Evolutionary conservation across 2,113 vertebrate species (phyloP).

Genomic region (Coreoperca whiteheadi): DNA sequence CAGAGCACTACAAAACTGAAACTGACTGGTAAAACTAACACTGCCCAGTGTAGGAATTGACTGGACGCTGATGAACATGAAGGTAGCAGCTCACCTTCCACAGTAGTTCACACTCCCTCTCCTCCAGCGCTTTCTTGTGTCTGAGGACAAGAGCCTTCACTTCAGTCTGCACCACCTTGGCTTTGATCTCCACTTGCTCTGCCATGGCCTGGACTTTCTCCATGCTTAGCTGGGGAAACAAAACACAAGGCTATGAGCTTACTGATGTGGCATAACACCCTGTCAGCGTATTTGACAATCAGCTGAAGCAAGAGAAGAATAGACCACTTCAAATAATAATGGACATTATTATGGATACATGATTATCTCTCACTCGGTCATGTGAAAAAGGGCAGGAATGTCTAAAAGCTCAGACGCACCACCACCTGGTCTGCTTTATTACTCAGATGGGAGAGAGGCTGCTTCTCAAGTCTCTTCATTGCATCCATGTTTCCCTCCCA

Average conservation of each 20-base stretch:
- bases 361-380: not conserved
- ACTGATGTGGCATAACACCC: not conserved
- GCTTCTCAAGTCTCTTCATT: too few relatives aligned
- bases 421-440: constrained; percentile 34
- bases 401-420: constrained; percentile 7
- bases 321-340: not conserved
- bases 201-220: constrained; percentile 98
- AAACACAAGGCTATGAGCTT: not conserved
- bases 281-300: not conserved
- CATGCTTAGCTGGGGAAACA: constrained; percentile 90
- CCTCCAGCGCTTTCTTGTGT: constrained; percentile 96
- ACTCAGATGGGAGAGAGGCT: constrained; percentile 29
- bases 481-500: too few relatives aligned
- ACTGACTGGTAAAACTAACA: not conserved
- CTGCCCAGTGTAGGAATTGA: not conserved
- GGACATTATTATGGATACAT: too few relatives aligned
- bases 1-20: too few relatives aligned
- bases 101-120: constrained; percentile 96
- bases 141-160: constrained; percentile 95
- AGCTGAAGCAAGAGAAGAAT: not conserved
- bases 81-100: constrained; percentile 90
- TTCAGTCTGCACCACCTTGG: constrained; percentile 96
- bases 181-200: constrained; percentile 98
- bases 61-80: not conserved
- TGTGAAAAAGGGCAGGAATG: not conserved